Percentiles rank a stretch among this genome's conserved stretches.
These are phyloP conservation scores for Pyrocoelia pectoralis DNA, from an alignment of 2,888 invertebrate species.

Conservation along the genomic window DNA sequence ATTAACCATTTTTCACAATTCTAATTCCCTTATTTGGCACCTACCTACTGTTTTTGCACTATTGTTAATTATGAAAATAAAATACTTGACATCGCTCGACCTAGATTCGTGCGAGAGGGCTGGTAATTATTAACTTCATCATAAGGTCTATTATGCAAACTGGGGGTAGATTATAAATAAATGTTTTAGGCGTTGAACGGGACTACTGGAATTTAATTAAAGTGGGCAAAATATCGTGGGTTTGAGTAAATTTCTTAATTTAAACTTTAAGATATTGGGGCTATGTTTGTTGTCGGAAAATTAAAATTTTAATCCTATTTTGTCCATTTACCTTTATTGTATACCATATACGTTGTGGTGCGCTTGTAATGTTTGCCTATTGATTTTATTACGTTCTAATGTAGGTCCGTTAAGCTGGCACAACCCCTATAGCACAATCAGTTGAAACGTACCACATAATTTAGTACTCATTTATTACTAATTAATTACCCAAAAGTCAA, in stretches of 20 bases:
- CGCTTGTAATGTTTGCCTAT: slow-evolving; percentile 8
- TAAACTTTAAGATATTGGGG: not conserved
- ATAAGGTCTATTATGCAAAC: slow-evolving; percentile 21
- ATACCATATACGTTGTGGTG: not conserved
- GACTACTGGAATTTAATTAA: slow-evolving; percentile 17
- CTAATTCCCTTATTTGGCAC: not conserved
- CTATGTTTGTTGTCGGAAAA: too few species aligned
- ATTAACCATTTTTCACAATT: not conserved
- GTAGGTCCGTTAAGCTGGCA: too few species aligned
- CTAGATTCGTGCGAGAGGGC: slow-evolving; percentile 18
- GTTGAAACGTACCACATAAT: too few species aligned
- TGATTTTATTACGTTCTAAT: slow-evolving; percentile 12
- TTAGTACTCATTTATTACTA: too few species aligned
- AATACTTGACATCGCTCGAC: slow-evolving; percentile 13
- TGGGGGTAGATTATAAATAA: slow-evolving; percentile 24
- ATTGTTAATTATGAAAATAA: slow-evolving; percentile 11
- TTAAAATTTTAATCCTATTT: too few species aligned
- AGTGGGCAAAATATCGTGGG: slow-evolving; percentile 9
- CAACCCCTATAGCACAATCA: too few species aligned
- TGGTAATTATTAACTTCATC: slow-evolving; percentile 22
- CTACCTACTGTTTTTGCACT: slow-evolving; percentile 2
- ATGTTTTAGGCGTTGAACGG: slow-evolving; percentile 13
- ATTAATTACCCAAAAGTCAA: slow-evolving; percentile 8
- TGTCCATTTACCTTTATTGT: too few species aligned
- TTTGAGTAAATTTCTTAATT: slow-evolving; percentile 9